A percentile compares a stretch with the other conserved stretches of the same genome.
Conservation (phyloP, 2,888 invertebrate species). For the Mythimna pallens region DNA sequence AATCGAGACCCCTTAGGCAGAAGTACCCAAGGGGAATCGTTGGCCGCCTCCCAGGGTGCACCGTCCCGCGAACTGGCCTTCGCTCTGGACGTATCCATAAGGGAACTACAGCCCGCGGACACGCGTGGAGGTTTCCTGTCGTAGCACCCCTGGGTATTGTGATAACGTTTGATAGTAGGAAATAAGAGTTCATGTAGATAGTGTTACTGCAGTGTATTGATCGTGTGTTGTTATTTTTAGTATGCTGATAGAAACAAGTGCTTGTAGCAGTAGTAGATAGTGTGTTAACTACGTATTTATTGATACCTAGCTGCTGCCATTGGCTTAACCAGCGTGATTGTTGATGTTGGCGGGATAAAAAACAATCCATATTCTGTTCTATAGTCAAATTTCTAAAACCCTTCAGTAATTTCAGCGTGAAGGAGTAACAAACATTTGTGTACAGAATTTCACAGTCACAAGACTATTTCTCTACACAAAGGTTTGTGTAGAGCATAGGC, state of each 20-base stretch:
- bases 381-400: too few relatives aligned
- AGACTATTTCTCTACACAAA: neutral
- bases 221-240: conserved; percentile 20
- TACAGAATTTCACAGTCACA: neutral
- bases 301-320: neutral
- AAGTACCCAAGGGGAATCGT: too few relatives aligned
- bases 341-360: too few relatives aligned
- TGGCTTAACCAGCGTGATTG: too few relatives aligned
- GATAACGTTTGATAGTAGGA: conserved; percentile 21
- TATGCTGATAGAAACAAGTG: neutral
- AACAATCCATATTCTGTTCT: too few relatives aligned
- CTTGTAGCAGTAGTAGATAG: neutral
- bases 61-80: too few relatives aligned
- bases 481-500: neutral
- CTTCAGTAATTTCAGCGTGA: too few relatives aligned
- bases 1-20: too few relatives aligned
- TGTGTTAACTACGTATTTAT: neutral
- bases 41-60: too few relatives aligned
- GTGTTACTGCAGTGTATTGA: conserved; percentile 14
- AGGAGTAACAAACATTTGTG: neutral
- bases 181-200: conserved; percentile 29
- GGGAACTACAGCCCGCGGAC: too few relatives aligned
- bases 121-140: too few relatives aligned
- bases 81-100: too few relatives aligned
- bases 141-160: conserved; percentile 29